Evolutionary conservation across 2,888 invertebrate species (phyloP).

Genomic region (Cecidostiba fungosa): DNA sequence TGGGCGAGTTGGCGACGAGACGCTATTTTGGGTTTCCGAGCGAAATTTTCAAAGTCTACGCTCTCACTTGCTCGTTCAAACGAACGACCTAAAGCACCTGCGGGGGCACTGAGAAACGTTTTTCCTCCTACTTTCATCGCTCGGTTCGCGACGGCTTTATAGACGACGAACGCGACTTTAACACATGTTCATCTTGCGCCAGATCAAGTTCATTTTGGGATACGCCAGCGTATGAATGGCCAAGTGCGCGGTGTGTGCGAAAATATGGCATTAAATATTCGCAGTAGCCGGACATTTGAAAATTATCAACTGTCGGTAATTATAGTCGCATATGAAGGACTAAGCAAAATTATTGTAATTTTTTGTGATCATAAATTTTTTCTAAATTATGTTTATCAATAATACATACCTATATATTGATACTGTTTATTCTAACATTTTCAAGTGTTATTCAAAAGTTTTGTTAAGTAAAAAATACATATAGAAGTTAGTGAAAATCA

Average conservation of each 20-base stretch:
- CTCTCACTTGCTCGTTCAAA: background rate
- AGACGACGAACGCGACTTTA: background rate
- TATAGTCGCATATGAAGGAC: background rate
- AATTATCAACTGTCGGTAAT: conserved; percentile 18
- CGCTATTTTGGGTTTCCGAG: conserved; percentile 50
- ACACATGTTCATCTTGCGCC: conserved; percentile 32
- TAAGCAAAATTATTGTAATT: no score
- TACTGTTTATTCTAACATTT: background rate
- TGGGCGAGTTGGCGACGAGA: conserved; percentile 12
- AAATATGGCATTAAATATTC: conserved; percentile 10
- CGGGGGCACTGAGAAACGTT: background rate
- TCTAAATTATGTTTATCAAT: no score
- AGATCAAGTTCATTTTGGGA: conserved; percentile 45
- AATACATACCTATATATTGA: background rate
- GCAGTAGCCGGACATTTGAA: background rate
- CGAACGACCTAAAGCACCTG: background rate
- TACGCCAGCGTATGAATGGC: conserved; percentile 1
- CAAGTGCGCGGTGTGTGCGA: background rate
- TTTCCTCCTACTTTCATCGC: background rate
- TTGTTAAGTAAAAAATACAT: background rate
- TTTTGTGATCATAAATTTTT: no score
- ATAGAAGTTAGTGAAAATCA: background rate
- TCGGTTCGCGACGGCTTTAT: background rate
- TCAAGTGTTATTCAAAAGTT: background rate
- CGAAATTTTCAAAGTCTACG: conserved; percentile 48